These are phyloP conservation scores for Homalodisca vitripennis DNA, from an alignment of 1,140 invertebrate species.

Conservation along the genomic window DNA sequence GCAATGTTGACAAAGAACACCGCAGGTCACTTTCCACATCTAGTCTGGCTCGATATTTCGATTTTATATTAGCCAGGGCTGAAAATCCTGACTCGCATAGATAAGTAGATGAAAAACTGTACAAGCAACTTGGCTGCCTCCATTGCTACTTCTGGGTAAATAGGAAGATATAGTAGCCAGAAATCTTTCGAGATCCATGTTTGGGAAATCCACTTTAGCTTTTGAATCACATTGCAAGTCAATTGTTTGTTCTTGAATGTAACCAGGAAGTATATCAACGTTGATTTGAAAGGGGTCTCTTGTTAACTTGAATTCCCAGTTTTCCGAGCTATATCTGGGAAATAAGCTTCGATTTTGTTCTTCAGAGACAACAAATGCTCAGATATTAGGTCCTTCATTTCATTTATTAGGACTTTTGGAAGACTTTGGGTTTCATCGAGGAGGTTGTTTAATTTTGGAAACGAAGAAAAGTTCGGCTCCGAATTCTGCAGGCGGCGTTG, in stretches of 20 bases:
- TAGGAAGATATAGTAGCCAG: conserved; percentile 28
- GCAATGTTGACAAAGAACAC: conserved; percentile 31
- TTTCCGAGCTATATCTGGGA: conserved; percentile 29
- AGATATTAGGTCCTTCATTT: conserved; percentile 14
- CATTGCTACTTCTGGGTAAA: conserved; percentile 28
- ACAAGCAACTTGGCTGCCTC: conserved; percentile 30
- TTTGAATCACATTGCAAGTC: conserved; percentile 14
- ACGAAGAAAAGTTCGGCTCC: conserved; percentile 12
- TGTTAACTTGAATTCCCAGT: conserved; percentile 27
- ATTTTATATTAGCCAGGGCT: conserved; percentile 36
- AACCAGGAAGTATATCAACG: conserved; percentile 14
- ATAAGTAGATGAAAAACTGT: conserved; percentile 37
- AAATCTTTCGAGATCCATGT: conserved; percentile 26
- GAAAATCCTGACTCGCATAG: conserved; percentile 37
- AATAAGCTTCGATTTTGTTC: conserved; percentile 23
- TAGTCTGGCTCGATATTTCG: conserved; percentile 30
- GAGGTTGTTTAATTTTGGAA: conserved; percentile 32
- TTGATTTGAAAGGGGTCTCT: conserved; percentile 24
- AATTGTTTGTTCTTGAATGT: conserved; percentile 22
- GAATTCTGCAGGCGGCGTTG: conserved; percentile 24
- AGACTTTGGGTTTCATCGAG: conserved; percentile 27
- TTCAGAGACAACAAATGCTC: conserved; percentile 20
- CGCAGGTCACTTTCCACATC: conserved; percentile 29
- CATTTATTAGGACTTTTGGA: conserved; percentile 5
- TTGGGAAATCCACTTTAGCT: conserved; percentile 19